Percentiles rank a stretch among this genome's conserved stretches.
Evolutionary conservation across 2,888 invertebrate species (phyloP).

Genomic region (Cepaea hortensis): DNA sequence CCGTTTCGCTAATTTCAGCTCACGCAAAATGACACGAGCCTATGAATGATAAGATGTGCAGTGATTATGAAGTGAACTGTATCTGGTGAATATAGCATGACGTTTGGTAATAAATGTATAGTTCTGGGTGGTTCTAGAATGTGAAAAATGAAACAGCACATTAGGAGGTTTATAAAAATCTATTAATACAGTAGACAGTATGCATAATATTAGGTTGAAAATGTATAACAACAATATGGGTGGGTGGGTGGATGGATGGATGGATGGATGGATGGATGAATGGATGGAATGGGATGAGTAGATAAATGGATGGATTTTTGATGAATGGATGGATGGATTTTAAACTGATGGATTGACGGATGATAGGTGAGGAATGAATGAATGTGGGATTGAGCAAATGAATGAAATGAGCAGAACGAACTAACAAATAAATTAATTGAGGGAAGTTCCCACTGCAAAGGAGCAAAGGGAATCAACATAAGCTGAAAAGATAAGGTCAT

Average conservation of each 20-base stretch:
- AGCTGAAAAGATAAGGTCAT: no score
- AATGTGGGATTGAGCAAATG: neutral
- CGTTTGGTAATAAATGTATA: neutral
- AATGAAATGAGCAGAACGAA: neutral
- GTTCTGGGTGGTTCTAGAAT: neutral
- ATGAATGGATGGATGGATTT: neutral
- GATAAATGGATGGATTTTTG: neutral
- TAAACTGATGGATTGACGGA: neutral
- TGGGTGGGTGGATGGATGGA: neutral
- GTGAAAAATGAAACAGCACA: no score
- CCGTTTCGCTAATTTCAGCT: conserved; percentile 78
- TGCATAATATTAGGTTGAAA: no score
- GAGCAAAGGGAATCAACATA: no score
- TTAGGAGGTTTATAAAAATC: no score
- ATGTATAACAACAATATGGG: no score
- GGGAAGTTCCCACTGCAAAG: no score
- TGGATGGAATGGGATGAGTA: neutral
- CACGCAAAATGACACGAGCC: conserved; percentile 54
- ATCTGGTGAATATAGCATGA: neutral
- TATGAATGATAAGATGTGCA: conserved; percentile 42
- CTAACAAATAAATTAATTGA: no score
- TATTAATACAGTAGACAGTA: no score
- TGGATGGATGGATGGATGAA: neutral
- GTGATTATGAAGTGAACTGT: conserved; percentile 5
- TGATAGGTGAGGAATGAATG: no score